Base-by-base conservation (phyloP, 2,113 vertebrate species). In the Gnathonemus echidnorhynchus region DNA sequence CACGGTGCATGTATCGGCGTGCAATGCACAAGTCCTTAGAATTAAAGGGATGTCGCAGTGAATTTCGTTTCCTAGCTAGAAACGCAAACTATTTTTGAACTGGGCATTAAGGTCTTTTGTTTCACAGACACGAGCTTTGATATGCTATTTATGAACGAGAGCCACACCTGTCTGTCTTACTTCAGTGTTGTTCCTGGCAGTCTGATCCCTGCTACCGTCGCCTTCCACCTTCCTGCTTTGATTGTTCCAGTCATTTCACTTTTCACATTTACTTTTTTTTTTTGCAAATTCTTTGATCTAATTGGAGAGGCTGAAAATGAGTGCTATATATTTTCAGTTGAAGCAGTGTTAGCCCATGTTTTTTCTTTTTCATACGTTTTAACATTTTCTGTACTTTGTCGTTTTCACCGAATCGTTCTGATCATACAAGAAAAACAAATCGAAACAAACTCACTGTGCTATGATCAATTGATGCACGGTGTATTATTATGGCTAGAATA, bases 51-150 rank as follows among this genome's bases (percentile, higher is more conserved):
- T 49, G 42, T 86, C 13, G 42, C 42, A 86, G 45, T 48, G 86
- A 49, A 50, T 87, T 50, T 8, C 7, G n/a, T 35, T 87, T 85
- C 83, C 15, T 45, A 85, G 83, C 39, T 85, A 48, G 83, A 48
- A 48, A 48, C 24, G 21, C 21, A 24, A 27, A 24, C 7, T 48
- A 2, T 45, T 48, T 85, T 48, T n/a, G 83, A 85, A 85, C 83
- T 85, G 86, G 86, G 86, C 86, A 87, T 87, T 87, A 53, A 87
- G 24, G 86, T 35, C 21, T 53, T 87, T 27, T 50, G 11, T 53
- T 87, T 86, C 85, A 86, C 49, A 87, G 27, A 87, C 86, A 87
- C 86, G 5, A 87, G 86, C n/a, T 52, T 53, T 7, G n/a, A 50
- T 86, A 15, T 19, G 24, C 48, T 83, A 24, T 86, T 87, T 35